Conservation (phyloP, 1,140 invertebrate species). For the Papilio xuthus region DNA sequence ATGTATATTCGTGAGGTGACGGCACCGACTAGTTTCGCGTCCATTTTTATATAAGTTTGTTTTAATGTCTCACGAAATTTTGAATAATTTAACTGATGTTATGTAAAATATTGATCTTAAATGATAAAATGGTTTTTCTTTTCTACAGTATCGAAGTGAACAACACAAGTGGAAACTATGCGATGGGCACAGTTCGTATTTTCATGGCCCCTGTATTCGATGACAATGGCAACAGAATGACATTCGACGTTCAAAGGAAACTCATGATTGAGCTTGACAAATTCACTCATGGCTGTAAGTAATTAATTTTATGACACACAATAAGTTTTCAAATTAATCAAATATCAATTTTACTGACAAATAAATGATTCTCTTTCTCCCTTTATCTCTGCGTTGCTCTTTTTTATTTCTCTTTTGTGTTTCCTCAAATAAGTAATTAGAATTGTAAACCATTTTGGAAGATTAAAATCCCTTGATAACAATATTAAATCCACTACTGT, state of each 20-base stretch:
- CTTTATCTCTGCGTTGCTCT: too few relatives aligned
- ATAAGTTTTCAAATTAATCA: neutral
- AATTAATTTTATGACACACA: neutral
- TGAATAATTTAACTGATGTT: too few relatives aligned
- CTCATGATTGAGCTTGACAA: constrained; percentile 91
- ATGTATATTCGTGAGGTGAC: too few relatives aligned
- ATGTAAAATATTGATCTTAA: neutral
- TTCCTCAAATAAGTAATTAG: too few relatives aligned
- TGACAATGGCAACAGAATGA: constrained; percentile 84
- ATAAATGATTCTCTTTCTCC: neutral
- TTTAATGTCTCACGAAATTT: too few relatives aligned
- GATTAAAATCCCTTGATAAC: too few relatives aligned
- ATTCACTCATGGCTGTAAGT: constrained; percentile 77
- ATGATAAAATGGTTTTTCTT: constrained; percentile 26
- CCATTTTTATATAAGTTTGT: too few relatives aligned
- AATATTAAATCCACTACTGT: too few relatives aligned
- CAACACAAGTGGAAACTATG: constrained; percentile 79
- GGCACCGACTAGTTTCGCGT: too few relatives aligned
- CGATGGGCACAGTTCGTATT: constrained; percentile 88
- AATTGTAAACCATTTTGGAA: too few relatives aligned
- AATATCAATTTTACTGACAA: neutral
- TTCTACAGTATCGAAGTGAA: constrained; percentile 54
- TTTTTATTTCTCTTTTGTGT: too few relatives aligned
- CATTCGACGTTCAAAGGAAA: constrained; percentile 84
- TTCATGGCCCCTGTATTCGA: constrained; percentile 89